phyloP scores from a whole-genome alignment of 2,797 vertebrate species.

The Iguana delicatissima region DNA sequence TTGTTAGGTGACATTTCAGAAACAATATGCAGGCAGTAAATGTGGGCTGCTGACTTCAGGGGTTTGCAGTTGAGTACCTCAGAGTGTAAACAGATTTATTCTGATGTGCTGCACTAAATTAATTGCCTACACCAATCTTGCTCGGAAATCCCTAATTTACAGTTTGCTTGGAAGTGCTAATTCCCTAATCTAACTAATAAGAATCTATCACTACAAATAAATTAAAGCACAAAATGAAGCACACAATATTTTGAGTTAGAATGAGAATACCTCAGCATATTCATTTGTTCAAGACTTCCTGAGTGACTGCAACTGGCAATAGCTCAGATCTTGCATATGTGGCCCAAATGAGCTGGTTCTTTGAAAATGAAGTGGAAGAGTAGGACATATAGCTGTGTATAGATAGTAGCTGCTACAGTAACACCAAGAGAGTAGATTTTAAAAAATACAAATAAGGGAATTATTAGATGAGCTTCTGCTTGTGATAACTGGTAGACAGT shows the following conservation, averaged over 20 bases:
- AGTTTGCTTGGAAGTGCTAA: constrained; percentile 40
- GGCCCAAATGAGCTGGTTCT: neutral
- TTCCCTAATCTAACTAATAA: constrained; percentile 49
- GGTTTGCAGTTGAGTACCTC: constrained; percentile 23
- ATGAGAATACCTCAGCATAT: constrained; percentile 2
- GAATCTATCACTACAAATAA: constrained; percentile 54
- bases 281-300: constrained; percentile 29
- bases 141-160: constrained; percentile 59
- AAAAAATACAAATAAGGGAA: neutral
- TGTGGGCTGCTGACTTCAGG: constrained; percentile 37
- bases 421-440: neutral
- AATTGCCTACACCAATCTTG: constrained; percentile 43
- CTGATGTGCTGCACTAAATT: constrained; percentile 49
- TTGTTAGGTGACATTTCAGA: constrained; percentile 38
- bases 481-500: neutral
- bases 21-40: constrained; percentile 18
- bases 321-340: neutral
- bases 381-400: neutral
- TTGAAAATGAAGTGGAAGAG: neutral
- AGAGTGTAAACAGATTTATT: constrained; percentile 47
- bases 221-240: constrained; percentile 45
- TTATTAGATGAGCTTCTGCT: constrained; percentile 4
- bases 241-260: constrained; percentile 20
- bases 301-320: neutral
- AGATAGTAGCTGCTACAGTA: neutral